Evolutionary conservation across 1,140 invertebrate species (phyloP).

Genomic region (Aphaenogaster ashmeadi): DNA sequence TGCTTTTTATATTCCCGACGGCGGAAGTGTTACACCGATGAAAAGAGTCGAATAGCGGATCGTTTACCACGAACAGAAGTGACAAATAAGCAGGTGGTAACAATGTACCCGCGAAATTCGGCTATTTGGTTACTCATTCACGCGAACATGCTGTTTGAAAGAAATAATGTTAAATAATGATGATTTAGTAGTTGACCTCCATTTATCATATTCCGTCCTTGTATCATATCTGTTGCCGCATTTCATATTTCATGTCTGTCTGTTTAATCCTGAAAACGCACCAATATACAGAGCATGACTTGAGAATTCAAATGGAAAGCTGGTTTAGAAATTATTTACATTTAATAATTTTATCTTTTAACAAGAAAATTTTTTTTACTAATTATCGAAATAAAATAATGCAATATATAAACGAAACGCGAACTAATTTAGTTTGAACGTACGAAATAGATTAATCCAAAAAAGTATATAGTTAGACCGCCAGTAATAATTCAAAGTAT

Average conservation of each 20-base stretch:
- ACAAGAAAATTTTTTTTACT: not conserved
- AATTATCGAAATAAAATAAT: slow-evolving; percentile 26
- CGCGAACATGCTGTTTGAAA: not conserved
- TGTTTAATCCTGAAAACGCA: not conserved
- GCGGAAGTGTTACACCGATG: slow-evolving; percentile 54
- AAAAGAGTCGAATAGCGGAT: slow-evolving; percentile 15
- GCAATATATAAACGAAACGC: not conserved
- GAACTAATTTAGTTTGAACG: not conserved
- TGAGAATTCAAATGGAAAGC: not conserved
- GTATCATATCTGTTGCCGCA: not conserved
- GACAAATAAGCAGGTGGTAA: slow-evolving; percentile 44
- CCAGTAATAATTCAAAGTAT: too few relatives aligned
- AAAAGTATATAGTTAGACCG: too few relatives aligned
- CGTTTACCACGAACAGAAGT: slow-evolving; percentile 35
- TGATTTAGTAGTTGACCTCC: not conserved
- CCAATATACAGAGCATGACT: slow-evolving; percentile 18
- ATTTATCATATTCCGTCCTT: slow-evolving; percentile 23
- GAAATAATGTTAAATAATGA: slow-evolving; percentile 5
- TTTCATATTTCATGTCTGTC: not conserved
- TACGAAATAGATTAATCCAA: not conserved
- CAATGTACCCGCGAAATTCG: slow-evolving; percentile 25
- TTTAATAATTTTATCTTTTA: not conserved
- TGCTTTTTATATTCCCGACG: slow-evolving; percentile 52
- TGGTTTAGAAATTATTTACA: slow-evolving; percentile 6
- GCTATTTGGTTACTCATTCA: not conserved